Evolutionary conservation across 2,888 invertebrate genomes (phyloP), one percentile per base, ranked within the genome.

Genomic region (Drosophila maculinotata): DNA sequence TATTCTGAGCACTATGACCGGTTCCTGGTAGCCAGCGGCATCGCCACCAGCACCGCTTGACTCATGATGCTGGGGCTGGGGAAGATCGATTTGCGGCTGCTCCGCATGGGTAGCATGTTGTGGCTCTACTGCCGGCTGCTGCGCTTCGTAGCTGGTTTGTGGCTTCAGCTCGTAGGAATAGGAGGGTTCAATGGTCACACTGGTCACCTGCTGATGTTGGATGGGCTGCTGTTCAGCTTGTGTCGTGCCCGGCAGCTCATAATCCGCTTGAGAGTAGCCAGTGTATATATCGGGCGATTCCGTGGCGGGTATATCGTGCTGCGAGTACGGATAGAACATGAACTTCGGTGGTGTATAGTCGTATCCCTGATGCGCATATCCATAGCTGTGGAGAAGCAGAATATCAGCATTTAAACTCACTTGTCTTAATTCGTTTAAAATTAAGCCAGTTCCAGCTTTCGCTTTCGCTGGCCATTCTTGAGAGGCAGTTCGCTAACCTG

Each of bases 311-410:
- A 94, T 94, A 77, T 95, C 94, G 56, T 94, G 92, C 88, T 95
- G 95, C 0, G 95, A 95, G 87, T 95, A 95, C 3, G 95, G 95
- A 83, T 95, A 95, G 64, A 95, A 93, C 92, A 93, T 93, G 77
- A 93, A 94, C 82, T 93, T 94, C 9, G 92, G 92, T 28, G 90
- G 90, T n/a, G 90, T 87, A 60, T 91, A 91, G 12, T 90, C 88
- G 62, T 91, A 91, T 15, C 90, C 89, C 45, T 84, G 76, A 59
- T 89, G 77, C 1, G 89, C 80, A 63, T 91, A 91, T 15, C 91
- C 92, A 68, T 92, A 92, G 0, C 92, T 92, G 62, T 23, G 72
- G n/a, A 35, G 6, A 25, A n/a, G 10, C 26, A 38, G 5, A 23
- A 28, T n/a, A 8, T 59, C 5, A 35, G 3, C 20, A 31, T 20